A percentile compares a stretch with the other conserved stretches of the same genome.
phyloP scores from a whole-genome alignment of 2,888 invertebrate species.

The Andrena bicolor region DNA sequence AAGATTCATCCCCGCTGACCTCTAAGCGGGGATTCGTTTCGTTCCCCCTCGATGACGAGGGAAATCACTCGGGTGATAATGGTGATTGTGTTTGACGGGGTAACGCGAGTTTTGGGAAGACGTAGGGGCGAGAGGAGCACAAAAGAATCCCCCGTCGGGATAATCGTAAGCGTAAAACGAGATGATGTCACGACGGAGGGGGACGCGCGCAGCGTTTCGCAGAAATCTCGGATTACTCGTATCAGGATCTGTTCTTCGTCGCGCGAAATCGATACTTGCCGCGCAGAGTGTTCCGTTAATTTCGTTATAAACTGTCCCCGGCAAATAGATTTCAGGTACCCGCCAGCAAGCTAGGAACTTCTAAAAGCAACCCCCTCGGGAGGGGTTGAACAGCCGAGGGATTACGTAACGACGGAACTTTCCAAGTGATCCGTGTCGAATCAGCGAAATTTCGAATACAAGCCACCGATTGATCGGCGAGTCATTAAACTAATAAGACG shows the following conservation, averaged over 20 bases:
- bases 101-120: neutral
- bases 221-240: neutral
- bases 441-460: constrained; percentile 55
- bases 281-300: neutral
- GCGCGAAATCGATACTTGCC: neutral
- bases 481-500: constrained; percentile 66
- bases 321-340: neutral
- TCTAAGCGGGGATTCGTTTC: constrained; percentile 6
- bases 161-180: neutral
- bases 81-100: neutral
- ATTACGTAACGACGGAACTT: constrained; percentile 21
- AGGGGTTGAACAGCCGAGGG: neutral
- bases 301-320: neutral
- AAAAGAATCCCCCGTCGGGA: too few relatives aligned
- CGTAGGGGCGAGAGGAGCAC: neutral
- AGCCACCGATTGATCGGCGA: constrained; percentile 53
- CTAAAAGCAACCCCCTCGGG: neutral
- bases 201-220: neutral
- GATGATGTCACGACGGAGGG: neutral
- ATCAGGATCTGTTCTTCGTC: neutral
- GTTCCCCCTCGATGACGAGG: neutral
- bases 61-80: neutral
- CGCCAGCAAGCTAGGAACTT: neutral
- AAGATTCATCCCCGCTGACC: neutral
- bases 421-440: constrained; percentile 35